Evolutionary conservation across 2,113 vertebrate genomes (phyloP), one percentile per base, ranked within the genome.

Genomic region (Mesembrinibis cayennensis): DNA sequence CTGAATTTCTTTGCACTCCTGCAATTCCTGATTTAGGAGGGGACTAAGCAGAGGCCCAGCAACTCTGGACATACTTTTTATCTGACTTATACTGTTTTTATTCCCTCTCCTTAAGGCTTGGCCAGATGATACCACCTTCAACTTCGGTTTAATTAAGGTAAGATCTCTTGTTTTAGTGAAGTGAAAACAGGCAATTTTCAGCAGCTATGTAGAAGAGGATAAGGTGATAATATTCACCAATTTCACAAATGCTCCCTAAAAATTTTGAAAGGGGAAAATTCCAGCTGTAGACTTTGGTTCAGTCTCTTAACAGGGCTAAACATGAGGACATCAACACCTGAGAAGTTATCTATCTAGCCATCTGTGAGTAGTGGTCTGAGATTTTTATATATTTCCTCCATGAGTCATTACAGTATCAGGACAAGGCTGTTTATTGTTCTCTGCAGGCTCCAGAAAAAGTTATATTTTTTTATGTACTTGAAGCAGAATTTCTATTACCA

Each of bases 101-200:
- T 89, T 95, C 32, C 17, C 20, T 95, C 42, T 91, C 56, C 58
- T 93, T 87, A 96, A 99, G 99, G 98, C 97, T 89, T 98, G 95
- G 97, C 98, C 98, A 49, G 97, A 96, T 90, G 98, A 97, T 95
- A 98, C 91, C 73, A 96, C 95, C 30, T 52, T 98, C 80, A 98
- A 99, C 93, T 92, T 99, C 74, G 96, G 50, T 82, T 98, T 98
- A 91, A 98, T 99, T 97, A 99, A 98, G 99, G 99, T 99, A 99
- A 98, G 85, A 50, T 62, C 63, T 82, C 25, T 49, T 94, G 45
- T 13, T 89, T 71, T 55, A 32, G 22, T 73, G 36, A 88, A 30
- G 19, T 65, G 53, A 73, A 89, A 71, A 15, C 10, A 25, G n/a
- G 15, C 5, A 25, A 8, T 47, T 80, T 93, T 66, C 29, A 83